Evolutionary conservation across 37 sponge, comb jelly and placozoan genomes (phyloP).

Genomic region (Geodia barretti): DNA sequence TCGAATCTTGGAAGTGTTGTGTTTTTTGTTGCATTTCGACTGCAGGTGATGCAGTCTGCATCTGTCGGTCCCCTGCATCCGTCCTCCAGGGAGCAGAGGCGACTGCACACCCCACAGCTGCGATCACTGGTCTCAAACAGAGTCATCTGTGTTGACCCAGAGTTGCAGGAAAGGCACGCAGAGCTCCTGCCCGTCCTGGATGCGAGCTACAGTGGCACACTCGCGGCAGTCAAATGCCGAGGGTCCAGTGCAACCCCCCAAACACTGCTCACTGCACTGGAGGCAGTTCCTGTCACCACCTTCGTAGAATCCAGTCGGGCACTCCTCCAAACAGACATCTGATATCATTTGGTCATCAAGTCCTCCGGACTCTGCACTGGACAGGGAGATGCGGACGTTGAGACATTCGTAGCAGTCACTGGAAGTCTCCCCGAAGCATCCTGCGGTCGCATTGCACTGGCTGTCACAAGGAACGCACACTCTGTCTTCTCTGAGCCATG

Average conservation of each 20-base stretch:
- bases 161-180: slow-evolving; percentile 50
- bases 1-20: not conserved
- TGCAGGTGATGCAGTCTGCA: slow-evolving; percentile 60
- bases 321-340: slow-evolving; percentile 36
- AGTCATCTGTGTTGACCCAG: not conserved
- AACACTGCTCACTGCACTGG: slow-evolving; percentile 43
- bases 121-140: slow-evolving; percentile 28
- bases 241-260: slow-evolving; percentile 52
- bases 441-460: slow-evolving; percentile 33
- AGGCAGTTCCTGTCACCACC: slow-evolving; percentile 17
- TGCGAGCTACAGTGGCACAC: slow-evolving; percentile 22
- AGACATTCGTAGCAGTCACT: slow-evolving; percentile 56
- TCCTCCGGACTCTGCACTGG: not conserved
- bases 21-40: not conserved
- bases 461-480: slow-evolving; percentile 49
- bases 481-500: slow-evolving; percentile 13
- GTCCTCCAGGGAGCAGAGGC: slow-evolving; percentile 25
- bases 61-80: slow-evolving; percentile 65
- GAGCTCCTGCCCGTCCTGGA: slow-evolving; percentile 7
- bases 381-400: slow-evolving; percentile 23
- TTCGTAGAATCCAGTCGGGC: slow-evolving; percentile 39
- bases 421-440: slow-evolving; percentile 59
- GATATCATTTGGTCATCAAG: too few relatives aligned
- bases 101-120: slow-evolving; percentile 49
- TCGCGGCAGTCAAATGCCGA: slow-evolving; percentile 38